phyloP scores from a whole-genome alignment of 2,797 vertebrate genomes.

The Poliocrania exsul region DNA sequence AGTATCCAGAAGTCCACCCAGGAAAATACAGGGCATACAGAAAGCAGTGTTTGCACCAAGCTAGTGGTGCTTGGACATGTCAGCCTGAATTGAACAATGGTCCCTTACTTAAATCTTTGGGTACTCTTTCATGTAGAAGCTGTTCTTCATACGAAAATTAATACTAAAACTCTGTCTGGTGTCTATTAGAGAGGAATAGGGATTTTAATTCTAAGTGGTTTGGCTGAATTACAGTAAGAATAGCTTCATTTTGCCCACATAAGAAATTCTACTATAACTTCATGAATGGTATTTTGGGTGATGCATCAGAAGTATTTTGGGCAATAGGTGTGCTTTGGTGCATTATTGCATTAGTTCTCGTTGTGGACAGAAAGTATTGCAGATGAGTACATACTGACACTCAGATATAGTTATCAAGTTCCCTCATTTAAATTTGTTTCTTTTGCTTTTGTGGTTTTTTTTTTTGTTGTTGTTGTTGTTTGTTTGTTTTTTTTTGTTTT shows the following conservation, averaged over 20 bases:
- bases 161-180: background rate
- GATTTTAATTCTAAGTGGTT: background rate
- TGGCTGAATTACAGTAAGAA: background rate
- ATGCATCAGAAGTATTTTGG: background rate
- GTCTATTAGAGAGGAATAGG: background rate
- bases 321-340: background rate
- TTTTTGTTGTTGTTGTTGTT: too few relatives aligned
- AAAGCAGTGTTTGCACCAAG: background rate
- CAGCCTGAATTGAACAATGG: background rate
- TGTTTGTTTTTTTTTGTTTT: background rate
- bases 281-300: background rate
- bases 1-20: background rate
- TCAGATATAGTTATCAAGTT: background rate
- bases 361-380: background rate
- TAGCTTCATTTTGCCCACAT: background rate
- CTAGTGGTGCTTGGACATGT: background rate
- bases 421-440: background rate
- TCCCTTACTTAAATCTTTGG: background rate
- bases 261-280: background rate
- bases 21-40: background rate
- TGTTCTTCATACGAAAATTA: background rate
- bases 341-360: background rate
- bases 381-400: background rate
- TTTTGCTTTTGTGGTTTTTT: background rate
- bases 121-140: background rate